Conservation (phyloP, 1,140 invertebrate genomes). For the Drosophila ambigua region DNA sequence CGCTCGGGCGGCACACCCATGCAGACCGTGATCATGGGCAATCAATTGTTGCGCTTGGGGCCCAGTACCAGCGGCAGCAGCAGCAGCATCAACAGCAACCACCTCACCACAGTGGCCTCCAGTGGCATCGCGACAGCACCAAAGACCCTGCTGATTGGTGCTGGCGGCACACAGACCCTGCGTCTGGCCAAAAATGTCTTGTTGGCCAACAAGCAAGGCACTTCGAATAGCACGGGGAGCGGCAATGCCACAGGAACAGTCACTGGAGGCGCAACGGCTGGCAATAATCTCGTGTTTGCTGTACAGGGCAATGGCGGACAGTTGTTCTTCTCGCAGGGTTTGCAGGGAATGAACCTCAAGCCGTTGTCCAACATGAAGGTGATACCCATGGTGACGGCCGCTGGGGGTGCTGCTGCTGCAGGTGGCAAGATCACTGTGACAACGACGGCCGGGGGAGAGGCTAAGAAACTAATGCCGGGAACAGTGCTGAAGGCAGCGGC, state of each 20-base stretch:
- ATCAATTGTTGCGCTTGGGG: constrained; percentile 73
- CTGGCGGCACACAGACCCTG: constrained; percentile 62
- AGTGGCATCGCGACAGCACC: constrained; percentile 48
- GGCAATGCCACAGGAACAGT: constrained; percentile 23
- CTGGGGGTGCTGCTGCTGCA: constrained; percentile 3
- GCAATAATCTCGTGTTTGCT: constrained; percentile 86
- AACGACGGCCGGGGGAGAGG: constrained; percentile 14
- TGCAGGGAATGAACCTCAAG: constrained; percentile 88
- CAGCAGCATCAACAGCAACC: constrained; percentile 3
- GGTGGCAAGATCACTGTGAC: constrained; percentile 52
- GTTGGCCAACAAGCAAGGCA: constrained; percentile 42
- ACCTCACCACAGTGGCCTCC: constrained; percentile 26
- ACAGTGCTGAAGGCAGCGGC: constrained; percentile 61
- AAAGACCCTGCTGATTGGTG: constrained; percentile 71
- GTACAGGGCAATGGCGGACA: constrained; percentile 86
- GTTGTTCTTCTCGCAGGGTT: constrained; percentile 85
- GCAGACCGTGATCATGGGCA: constrained; percentile 84
- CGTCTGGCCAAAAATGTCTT: constrained; percentile 72
- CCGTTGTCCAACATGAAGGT: constrained; percentile 89
- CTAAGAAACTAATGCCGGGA: constrained; percentile 52
- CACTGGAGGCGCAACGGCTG: constrained; percentile 22
- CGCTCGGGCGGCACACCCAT: constrained; percentile 38
- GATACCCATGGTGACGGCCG: constrained; percentile 75
- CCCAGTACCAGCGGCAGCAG: constrained; percentile 50
- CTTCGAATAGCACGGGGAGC: constrained; percentile 21